Base-by-base conservation (phyloP, 2,888 invertebrate genomes). In the Heteromyza rotundicornis region DNA sequence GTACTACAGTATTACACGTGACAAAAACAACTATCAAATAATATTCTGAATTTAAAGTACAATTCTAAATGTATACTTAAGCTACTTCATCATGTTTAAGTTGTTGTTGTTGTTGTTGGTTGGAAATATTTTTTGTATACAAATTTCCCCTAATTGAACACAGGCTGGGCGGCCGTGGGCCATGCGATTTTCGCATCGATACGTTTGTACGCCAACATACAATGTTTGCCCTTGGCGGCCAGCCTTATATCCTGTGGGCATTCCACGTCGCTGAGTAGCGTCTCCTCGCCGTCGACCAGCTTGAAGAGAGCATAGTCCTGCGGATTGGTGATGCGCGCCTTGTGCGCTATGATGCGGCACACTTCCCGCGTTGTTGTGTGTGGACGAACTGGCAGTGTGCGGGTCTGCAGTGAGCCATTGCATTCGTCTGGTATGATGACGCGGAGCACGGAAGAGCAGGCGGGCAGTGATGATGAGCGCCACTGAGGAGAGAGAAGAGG, bases 121-220 rank as follows among this genome's bases (percentile, higher is more conserved):
- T n/a, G n/a, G n/a, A n/a, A n/a, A n/a, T n/a, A n/a, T n/a, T n/a
- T n/a, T n/a, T n/a, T n/a, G n/a, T n/a, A n/a, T 27, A 27, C 27
- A 27, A 27, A 27, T 27, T 27, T n/a, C 27, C 40, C 10, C 19
- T 19, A 67, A 52, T 64, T 65, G 60, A 56, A 66, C 56, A 64
- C 59, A 32, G 72, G 69, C 60, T 76, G 76, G 5, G 78, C 70
- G 10, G 77, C 73, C 88, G 60, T 82, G 22, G 97, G 97, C 97
- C 97, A 98, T 62, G 96, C 96, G 71, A 98, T 97, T 85, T 96
- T 97, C 24, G 96, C 96, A 80, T 96, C 97, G 81, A 94, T 93
- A 66, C 97, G 87, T 84, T 97, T 96, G 85, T 95, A 98, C 17
- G 96, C 97, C 82, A 98, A 89, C 81, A 95, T 92, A 84, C 94